phyloP scores from a whole-genome alignment of 2,888 invertebrate species.

The Conus canariensis region DNA sequence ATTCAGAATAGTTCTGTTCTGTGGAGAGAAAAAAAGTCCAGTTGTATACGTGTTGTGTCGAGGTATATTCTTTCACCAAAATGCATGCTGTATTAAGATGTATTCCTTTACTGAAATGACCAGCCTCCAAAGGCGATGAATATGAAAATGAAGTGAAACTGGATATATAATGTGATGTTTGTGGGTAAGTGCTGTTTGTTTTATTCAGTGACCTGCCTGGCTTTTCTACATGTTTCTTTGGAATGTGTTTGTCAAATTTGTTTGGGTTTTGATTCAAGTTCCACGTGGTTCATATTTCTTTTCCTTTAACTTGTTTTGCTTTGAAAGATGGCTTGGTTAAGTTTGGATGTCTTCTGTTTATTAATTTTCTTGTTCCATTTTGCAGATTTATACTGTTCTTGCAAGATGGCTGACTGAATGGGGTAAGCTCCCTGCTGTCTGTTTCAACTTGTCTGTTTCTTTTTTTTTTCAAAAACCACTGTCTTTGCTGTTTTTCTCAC shows the following conservation, averaged over 20 bases:
- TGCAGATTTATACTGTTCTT: conserved; percentile 73
- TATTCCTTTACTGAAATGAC: no score
- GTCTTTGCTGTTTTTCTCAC: not conserved
- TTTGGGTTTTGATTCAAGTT: no score
- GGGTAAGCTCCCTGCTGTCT: conserved; percentile 64
- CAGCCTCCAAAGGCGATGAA: no score
- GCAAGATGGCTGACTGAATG: conserved; percentile 78
- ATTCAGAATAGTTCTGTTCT: no score
- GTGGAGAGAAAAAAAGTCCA: no score
- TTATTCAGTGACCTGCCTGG: not conserved
- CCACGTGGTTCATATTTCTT: not conserved
- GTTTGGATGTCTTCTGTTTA: not conserved
- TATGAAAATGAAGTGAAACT: no score
- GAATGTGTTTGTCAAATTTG: no score
- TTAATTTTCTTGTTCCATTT: conserved; percentile 14
- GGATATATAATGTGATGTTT: no score
- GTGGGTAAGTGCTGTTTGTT: not conserved
- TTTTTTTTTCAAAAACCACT: not conserved
- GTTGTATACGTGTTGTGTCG: no score
- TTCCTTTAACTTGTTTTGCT: not conserved
- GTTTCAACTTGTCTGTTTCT: not conserved
- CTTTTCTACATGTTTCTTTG: no score
- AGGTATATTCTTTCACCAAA: no score
- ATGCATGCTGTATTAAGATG: no score
- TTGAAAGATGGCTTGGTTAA: not conserved